Base-by-base conservation (phyloP, 2,797 vertebrate genomes). In the Hippoglossus hippoglossus region DNA sequence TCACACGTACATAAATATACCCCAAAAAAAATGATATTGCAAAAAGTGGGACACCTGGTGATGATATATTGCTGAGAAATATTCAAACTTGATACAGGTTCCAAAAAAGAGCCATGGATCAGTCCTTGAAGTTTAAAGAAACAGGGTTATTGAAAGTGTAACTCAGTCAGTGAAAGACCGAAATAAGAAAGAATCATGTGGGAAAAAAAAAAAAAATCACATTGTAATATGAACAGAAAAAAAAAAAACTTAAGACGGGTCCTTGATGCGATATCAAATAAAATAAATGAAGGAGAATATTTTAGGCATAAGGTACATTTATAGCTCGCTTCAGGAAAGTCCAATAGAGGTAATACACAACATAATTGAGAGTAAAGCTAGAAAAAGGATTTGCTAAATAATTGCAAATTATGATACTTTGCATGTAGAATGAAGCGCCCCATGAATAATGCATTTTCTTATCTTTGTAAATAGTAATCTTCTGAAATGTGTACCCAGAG, bases 81-180 rank as follows among this genome's bases (percentile, higher is more conserved):
- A 60, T 63, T 46, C 52, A 16, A 18, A 54, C 28, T 26, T 31
- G 18, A 24, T 24, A 46, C 50, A 61, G 41, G 75, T 66, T 55
- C 28, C 44, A 46, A 46, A 19, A 1, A 46, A 16, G 44, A 46
- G 15, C 18, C 18, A 46, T 19, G 3, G 4, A 46, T 18, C 44
- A 12, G 36, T 46, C 18, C 44, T 16, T 46, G 5, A 46, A 46
- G 15, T 46, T 46, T 19, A 19, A 16, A 19, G 16, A 46, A 46
- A 46, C 15, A 46, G 15, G 5, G 4, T 18, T 6, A 15, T 3
- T 41, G 15, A 41, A 41, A 11, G 15, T 12, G 15, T 41, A 15
- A 41, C 39, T 15, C 28, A 31, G 25, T 26, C 25, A 34, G 36
- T 39, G 12, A 13, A 12, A 36, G 11, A 12, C 10, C 36, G 4